phyloP scores from a whole-genome alignment of 2,797 vertebrate species.

The Dendrocincla tyrannina region DNA sequence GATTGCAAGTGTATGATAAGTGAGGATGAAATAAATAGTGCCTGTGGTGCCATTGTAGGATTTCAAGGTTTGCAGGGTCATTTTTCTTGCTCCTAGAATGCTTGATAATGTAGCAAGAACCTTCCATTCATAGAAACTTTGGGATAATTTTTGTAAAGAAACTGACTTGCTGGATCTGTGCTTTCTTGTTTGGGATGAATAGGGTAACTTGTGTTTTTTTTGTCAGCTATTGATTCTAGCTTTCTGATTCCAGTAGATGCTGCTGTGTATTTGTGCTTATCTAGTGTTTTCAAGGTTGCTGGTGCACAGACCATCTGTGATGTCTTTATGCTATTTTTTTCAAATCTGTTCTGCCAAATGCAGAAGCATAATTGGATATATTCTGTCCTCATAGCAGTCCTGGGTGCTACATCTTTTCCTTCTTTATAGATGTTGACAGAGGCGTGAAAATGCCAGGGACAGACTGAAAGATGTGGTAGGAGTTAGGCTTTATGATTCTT shows the following conservation, averaged over 20 bases:
- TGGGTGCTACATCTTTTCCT: neutral
- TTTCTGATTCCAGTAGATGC: neutral
- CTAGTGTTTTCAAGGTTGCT: neutral
- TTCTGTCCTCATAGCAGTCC: neutral
- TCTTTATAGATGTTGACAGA: neutral
- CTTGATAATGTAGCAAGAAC: neutral
- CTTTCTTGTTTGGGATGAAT: neutral
- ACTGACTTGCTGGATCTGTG: neutral
- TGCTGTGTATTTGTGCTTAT: neutral
- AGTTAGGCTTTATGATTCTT: neutral
- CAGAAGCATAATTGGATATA: neutral
- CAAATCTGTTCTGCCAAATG: neutral
- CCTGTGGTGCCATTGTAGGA: neutral
- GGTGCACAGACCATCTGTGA: neutral
- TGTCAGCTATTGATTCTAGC: neutral
- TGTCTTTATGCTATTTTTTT: neutral
- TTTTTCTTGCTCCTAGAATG: neutral
- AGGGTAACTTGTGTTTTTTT: neutral
- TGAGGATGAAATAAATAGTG: neutral
- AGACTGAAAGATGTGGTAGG: neutral
- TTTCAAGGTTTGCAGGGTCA: neutral
- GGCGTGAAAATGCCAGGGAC: neutral
- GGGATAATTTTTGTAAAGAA: neutral
- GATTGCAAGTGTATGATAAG: neutral
- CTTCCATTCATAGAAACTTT: neutral